Base-by-base conservation (phyloP, 2,888 invertebrate genomes). In the Choreutis nemorana region DNA sequence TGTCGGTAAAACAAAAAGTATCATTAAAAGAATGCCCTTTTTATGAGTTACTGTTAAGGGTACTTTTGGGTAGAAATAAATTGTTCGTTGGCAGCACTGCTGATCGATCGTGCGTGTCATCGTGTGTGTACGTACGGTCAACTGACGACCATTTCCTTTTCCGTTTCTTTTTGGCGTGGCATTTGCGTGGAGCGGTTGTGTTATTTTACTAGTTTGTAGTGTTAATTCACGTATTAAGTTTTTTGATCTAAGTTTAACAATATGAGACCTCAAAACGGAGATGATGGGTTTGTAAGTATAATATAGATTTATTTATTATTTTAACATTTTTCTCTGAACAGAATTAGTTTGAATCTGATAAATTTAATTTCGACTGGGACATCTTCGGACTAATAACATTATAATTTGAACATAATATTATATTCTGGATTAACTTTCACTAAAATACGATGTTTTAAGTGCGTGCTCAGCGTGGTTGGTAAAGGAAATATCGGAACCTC, bases 231-330 rank as follows among this genome's bases (percentile, higher is more conserved):
- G 28, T 14, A 33, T 29, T 34, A 18, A 25, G 14, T 15, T 18
- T 26, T 28, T 16, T 30, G 29, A 16, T 20, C 30, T 28, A 26
- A 27, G 23, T 28, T 30, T 12, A 24, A 22, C 12, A 65, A 44
- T 34, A 78, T 78, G 77, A 68, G 77, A 41, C 77, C 77, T 26
- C 75, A 75, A 52, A 77, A 78, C 34, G 78, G 78, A 26, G 78
- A 78, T 35, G 78, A 78, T 38, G 73, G 72, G 23, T 77, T 60
- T 57, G 78, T 78, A 56, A 77, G 77, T 75, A 53, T 9, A 27
- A 28, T 29, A 18, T 28, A 24, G 31, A 32, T 26, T 32, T 33
- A 29, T 24, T n/a, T n/a, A n/a, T n/a, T n/a, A n/a, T n/a, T n/a
- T n/a, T n/a, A n/a, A n/a, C n/a, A n/a, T n/a, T n/a, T n/a, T n/a